These are phyloP conservation scores for Cheilosia vulpina DNA, from an alignment of 2,888 invertebrate species.

Conservation along the genomic window DNA sequence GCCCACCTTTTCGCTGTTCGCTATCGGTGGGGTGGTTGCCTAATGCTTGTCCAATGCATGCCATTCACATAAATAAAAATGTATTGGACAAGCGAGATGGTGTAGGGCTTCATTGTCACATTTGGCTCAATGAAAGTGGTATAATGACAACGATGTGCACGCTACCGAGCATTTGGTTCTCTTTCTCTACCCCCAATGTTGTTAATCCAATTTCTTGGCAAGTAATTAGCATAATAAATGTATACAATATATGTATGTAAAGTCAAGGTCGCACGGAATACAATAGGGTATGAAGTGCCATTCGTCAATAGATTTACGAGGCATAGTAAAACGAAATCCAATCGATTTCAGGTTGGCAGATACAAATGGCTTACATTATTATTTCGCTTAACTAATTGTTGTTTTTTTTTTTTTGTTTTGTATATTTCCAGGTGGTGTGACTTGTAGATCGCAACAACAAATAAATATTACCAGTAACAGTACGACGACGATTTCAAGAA, in stretches of 20 bases:
- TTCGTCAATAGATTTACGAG: conserved; percentile 26
- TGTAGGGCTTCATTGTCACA: conserved; percentile 58
- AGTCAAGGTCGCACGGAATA: conserved; percentile 50
- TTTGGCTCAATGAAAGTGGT: conserved; percentile 28
- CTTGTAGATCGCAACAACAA: conserved; percentile 47
- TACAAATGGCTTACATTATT: conserved; percentile 3
- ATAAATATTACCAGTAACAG: conserved; percentile 29
- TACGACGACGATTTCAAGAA: conserved; percentile 27
- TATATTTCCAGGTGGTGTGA: conserved; percentile 64
- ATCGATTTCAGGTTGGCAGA: conserved; percentile 25
- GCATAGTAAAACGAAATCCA: not conserved
- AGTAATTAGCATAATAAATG: conserved; percentile 55
- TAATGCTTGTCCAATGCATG: conserved; percentile 38
- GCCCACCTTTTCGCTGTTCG: not conserved
- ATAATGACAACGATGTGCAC: conserved; percentile 34
- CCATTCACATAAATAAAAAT: conserved; percentile 21
- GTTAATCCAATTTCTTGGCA: conserved; percentile 65
- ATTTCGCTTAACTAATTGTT: conserved; percentile 27
- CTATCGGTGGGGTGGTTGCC: conserved; percentile 9
- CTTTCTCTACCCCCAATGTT: conserved; percentile 8
- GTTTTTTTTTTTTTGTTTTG: conserved; percentile 4
- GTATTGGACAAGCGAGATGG: conserved; percentile 27
- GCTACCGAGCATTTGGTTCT: conserved; percentile 5
- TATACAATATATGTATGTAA: not conserved
- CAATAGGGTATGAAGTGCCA: conserved; percentile 30